A percentile compares a stretch with the other conserved stretches of the same genome.
Evolutionary conservation across 2,888 invertebrate genomes (phyloP).

Genomic region (Lissonota sp.): DNA sequence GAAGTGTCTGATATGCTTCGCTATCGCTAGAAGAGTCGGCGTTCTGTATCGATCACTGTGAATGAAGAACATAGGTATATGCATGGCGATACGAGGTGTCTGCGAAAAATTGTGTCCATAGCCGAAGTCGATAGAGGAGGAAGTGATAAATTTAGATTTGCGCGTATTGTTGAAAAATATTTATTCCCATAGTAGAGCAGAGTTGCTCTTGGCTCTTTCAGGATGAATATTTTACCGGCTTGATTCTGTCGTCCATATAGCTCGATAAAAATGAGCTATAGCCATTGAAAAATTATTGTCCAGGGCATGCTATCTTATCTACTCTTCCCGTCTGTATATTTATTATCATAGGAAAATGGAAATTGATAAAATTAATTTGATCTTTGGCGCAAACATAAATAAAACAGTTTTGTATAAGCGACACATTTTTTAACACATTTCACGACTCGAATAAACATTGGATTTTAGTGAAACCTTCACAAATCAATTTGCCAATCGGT

Average conservation of each 20-base stretch:
- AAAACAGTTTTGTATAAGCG: too few relatives aligned
- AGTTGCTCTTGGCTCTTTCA: constrained; percentile 24
- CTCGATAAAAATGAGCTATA: too few relatives aligned
- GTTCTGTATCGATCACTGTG: constrained; percentile 37
- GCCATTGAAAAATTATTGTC: too few relatives aligned
- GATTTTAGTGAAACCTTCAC: constrained; percentile 47
- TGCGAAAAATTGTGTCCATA: constrained; percentile 9
- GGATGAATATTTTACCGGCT: constrained; percentile 51
- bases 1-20: constrained; percentile 26
- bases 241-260: background rate
- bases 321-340: too few relatives aligned
- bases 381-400: too few relatives aligned
- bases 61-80: constrained; percentile 6
- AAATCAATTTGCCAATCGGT: constrained; percentile 63
- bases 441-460: background rate
- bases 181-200: background rate
- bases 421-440: too few relatives aligned
- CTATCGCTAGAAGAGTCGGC: constrained; percentile 10
- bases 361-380: too few relatives aligned
- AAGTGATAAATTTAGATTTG: background rate
- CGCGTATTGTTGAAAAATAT: constrained; percentile 32
- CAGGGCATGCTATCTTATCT: too few relatives aligned
- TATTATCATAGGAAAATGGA: too few relatives aligned
- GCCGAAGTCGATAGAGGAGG: background rate
- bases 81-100: background rate